Conservation (phyloP, 1,140 invertebrate genomes). For the Scaptomyza graminum region DNA sequence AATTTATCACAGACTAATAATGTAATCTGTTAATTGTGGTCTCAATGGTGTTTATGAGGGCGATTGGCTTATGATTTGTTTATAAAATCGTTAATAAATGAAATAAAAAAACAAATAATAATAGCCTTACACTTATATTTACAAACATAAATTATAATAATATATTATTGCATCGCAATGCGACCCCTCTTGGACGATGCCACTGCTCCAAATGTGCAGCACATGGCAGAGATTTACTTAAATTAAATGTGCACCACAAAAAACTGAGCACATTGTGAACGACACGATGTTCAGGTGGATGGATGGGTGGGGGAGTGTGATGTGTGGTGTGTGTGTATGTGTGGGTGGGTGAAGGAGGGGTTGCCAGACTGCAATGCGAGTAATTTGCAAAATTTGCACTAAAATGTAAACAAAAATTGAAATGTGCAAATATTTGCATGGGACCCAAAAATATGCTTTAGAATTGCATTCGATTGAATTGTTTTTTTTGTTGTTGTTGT, state of each 20-base stretch:
- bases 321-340: neutral
- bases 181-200: constrained; percentile 4
- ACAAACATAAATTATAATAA: no score
- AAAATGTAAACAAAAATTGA: constrained; percentile 73
- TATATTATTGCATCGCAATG: neutral
- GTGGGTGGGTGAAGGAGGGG: constrained; percentile 3
- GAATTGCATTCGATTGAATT: constrained; percentile 40
- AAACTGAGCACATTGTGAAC: constrained; percentile 26
- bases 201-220: constrained; percentile 28
- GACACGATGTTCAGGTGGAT: constrained; percentile 19
- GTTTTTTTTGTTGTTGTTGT: constrained; percentile 31
- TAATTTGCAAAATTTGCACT: constrained; percentile 74
- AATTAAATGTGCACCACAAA: constrained; percentile 43
- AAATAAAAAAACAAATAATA: neutral
- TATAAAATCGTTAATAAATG: neutral
- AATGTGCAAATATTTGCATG: constrained; percentile 67
- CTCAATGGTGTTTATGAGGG: no score
- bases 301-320: neutral
- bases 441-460: constrained; percentile 55
- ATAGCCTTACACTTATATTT: no score
- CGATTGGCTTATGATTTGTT: no score
- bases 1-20: no score
- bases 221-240: constrained; percentile 43
- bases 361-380: constrained; percentile 47
- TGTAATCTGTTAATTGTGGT: no score